Percentiles rank a stretch among this genome's conserved stretches.
Evolutionary conservation across 2,888 invertebrate species (phyloP).

Genomic region (Megamerina dolium): DNA sequence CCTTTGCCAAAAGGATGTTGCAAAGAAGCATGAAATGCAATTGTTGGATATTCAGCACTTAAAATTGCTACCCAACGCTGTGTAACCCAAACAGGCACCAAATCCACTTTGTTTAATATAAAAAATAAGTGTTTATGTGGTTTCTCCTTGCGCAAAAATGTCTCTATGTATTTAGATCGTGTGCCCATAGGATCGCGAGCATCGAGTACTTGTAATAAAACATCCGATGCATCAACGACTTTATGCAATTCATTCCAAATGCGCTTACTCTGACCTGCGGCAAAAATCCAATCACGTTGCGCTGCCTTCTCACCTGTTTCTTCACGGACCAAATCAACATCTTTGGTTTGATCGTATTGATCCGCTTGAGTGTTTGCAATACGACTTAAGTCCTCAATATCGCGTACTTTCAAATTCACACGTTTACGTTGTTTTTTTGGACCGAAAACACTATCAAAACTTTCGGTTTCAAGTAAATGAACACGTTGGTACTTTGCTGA

Average conservation of each 20-base stretch:
- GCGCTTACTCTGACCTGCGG: constrained; percentile 90
- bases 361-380: constrained; percentile 65
- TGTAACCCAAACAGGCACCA: constrained; percentile 97
- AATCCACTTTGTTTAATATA: constrained; percentile 92
- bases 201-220: constrained; percentile 91
- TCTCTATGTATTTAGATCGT: constrained; percentile 84
- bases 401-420: constrained; percentile 71
- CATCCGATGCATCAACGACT: constrained; percentile 98
- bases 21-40: constrained; percentile 98
- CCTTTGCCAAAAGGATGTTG: constrained; percentile 97
- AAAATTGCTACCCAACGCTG: constrained; percentile 95
- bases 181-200: constrained; percentile 97
- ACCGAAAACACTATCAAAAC: constrained; percentile 91
- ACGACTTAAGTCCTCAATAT: constrained; percentile 72
- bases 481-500: constrained; percentile 83
- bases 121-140: constrained; percentile 96
- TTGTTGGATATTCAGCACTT: constrained; percentile 91
- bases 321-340: constrained; percentile 75
- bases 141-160: constrained; percentile 89
- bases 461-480: constrained; percentile 92
- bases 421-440: constrained; percentile 87
- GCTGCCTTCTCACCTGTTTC: constrained; percentile 75
- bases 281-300: constrained; percentile 89
- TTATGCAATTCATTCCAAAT: constrained; percentile 99
- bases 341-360: constrained; percentile 75